These are phyloP conservation scores for Lasioglossum oenotherae DNA, from an alignment of 2,888 invertebrate species.

Conservation along the genomic window DNA sequence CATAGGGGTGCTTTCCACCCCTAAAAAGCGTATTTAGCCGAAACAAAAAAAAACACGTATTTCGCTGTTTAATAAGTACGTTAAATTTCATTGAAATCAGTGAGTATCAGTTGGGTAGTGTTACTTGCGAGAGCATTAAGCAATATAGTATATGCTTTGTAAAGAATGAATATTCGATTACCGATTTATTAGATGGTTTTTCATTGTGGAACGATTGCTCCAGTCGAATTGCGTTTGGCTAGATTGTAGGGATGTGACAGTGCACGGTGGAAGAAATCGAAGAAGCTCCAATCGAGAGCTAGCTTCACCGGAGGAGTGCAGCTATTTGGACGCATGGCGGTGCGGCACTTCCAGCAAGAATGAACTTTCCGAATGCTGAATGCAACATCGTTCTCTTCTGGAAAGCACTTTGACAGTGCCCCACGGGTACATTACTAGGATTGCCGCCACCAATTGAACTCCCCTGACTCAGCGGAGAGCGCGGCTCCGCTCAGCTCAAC, in stretches of 20 bases:
- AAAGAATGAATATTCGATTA: not conserved
- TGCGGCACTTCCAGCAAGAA: constrained; percentile 69
- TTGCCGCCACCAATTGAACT: constrained; percentile 81
- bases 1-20: too few species aligned
- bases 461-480: constrained; percentile 69
- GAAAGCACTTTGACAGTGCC: constrained; percentile 82
- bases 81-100: too few species aligned
- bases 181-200: not conserved
- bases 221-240: not conserved
- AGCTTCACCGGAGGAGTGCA: constrained; percentile 3
- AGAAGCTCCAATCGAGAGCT: not conserved
- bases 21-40: too few species aligned
- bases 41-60: too few species aligned
- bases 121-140: too few species aligned
- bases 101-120: too few species aligned
- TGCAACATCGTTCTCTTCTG: constrained; percentile 70
- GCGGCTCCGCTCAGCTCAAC: constrained; percentile 29
- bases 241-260: not conserved
- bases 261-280: constrained; percentile 12
- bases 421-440: constrained; percentile 84
- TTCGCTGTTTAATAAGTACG: too few species aligned
- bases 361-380: constrained; percentile 76
- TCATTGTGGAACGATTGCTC: not conserved
- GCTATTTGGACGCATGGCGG: constrained; percentile 34
- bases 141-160: too few species aligned